Evolutionary conservation across 2,113 vertebrate genomes (phyloP).

Genomic region (Takifugu flavidus): DNA sequence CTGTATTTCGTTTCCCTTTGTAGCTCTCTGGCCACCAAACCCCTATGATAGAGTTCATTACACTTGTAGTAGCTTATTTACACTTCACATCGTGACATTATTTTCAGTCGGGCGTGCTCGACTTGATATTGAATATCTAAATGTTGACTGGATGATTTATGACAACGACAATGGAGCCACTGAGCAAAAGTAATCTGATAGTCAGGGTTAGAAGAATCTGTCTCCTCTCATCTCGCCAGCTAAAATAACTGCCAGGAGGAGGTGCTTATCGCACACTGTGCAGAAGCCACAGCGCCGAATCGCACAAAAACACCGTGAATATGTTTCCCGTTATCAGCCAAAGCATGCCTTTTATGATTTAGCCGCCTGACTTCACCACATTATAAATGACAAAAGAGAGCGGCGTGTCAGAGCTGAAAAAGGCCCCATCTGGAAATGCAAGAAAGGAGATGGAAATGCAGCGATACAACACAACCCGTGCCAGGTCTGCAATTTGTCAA

Average conservation of each 20-base stretch:
- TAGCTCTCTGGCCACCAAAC: not conserved
- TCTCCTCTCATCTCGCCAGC: conserved; percentile 18
- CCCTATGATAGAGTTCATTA: not conserved
- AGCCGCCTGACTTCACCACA: conserved; percentile 25
- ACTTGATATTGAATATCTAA: conserved; percentile 16
- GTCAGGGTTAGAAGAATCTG: conserved; percentile 2
- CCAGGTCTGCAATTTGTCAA: conserved; percentile 29
- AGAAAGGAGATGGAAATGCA: conserved; percentile 35
- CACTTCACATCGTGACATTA: not conserved
- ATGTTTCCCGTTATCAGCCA: conserved; percentile 26
- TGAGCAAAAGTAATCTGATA: conserved; percentile 26
- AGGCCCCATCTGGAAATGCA: conserved; percentile 20
- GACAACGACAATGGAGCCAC: conserved; percentile 4
- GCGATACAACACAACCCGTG: conserved; percentile 17
- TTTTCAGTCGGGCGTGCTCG: not conserved
- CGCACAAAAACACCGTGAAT: conserved; percentile 8
- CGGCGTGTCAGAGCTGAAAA: conserved; percentile 13
- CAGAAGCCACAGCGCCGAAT: conserved; percentile 14
- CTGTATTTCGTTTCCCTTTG: too few relatives aligned
- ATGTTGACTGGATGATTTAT: conserved; percentile 11
- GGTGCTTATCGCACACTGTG: conserved; percentile 43
- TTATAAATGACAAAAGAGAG: conserved; percentile 28
- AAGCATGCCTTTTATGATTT: conserved; percentile 29
- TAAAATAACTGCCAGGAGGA: conserved; percentile 35
- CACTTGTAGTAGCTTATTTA: not conserved